Conservation (phyloP, 2,888 invertebrate species). For the Eupithecia dodoneata region DNA sequence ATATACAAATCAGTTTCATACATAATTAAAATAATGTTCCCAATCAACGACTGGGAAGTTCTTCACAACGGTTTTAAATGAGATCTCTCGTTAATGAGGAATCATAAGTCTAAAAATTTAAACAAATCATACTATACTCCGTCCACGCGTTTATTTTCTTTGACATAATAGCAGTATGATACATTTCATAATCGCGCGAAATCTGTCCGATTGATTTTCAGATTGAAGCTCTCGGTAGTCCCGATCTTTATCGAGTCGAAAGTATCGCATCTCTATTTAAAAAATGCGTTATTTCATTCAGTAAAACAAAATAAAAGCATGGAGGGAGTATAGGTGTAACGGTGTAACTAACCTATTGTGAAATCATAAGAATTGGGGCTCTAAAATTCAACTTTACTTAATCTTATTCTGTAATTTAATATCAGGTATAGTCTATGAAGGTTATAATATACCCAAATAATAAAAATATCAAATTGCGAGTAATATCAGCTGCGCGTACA, state of each 20-base stretch:
- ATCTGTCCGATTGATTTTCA: too few relatives aligned
- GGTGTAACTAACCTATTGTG: constrained; percentile 2
- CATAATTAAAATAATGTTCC: background rate
- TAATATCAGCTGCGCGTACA: constrained; percentile 2
- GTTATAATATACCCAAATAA: background rate
- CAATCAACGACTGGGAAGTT: background rate
- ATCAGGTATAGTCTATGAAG: background rate
- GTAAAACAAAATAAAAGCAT: background rate
- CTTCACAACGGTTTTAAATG: background rate
- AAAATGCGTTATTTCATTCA: background rate
- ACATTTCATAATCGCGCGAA: too few relatives aligned
- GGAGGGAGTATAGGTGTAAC: background rate
- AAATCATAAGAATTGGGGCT: constrained; percentile 17
- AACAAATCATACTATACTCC: background rate
- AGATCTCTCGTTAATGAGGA: background rate
- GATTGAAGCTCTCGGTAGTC: too few relatives aligned
- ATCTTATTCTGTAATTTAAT: background rate
- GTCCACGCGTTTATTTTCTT: background rate
- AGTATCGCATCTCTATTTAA: too few relatives aligned
- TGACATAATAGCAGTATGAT: too few relatives aligned
- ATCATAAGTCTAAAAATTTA: background rate
- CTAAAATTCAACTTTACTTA: constrained; percentile 3
- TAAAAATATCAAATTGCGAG: background rate
- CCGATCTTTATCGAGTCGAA: too few relatives aligned
- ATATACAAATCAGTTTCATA: background rate